Conservation (phyloP, 2,888 invertebrate genomes). For the Zygogramma bicolorata region DNA sequence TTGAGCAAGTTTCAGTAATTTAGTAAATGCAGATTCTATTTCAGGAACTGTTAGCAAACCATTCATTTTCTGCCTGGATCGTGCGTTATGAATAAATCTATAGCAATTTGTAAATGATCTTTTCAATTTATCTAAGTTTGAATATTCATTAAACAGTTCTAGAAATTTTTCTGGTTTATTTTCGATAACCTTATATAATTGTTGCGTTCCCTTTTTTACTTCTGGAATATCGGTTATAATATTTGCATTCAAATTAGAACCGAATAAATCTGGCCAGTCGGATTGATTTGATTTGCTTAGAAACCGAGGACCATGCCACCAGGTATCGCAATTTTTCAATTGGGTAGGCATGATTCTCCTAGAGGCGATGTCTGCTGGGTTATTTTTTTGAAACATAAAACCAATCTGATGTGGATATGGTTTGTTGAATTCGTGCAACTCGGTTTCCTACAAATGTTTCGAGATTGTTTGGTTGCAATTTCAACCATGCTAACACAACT, state of each 20-base stretch:
- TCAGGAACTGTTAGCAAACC: too few relatives aligned
- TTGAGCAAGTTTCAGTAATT: neutral
- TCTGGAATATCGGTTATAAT: neutral
- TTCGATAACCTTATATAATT: too few relatives aligned
- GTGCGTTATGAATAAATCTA: too few relatives aligned
- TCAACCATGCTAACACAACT: neutral
- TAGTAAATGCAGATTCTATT: too few relatives aligned
- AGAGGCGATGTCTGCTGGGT: neutral
- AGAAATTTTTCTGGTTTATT: too few relatives aligned
- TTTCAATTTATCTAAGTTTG: too few relatives aligned
- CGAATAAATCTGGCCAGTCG: too few relatives aligned
- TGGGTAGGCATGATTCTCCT: neutral
- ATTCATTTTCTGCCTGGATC: too few relatives aligned
- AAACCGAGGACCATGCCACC: neutral
- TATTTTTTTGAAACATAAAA: neutral
- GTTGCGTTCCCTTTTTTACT: neutral
- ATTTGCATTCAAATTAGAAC: too few relatives aligned
- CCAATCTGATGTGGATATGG: neutral
- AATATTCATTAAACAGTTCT: too few relatives aligned
- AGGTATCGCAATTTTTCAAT: neutral
- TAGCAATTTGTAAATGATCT: too few relatives aligned
- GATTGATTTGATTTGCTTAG: neutral
- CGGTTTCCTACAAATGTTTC: neutral
- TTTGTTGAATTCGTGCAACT: neutral
- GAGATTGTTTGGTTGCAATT: neutral